Evolutionary conservation across 2,797 vertebrate species (phyloP).

Genomic region (Pterois miles): DNA sequence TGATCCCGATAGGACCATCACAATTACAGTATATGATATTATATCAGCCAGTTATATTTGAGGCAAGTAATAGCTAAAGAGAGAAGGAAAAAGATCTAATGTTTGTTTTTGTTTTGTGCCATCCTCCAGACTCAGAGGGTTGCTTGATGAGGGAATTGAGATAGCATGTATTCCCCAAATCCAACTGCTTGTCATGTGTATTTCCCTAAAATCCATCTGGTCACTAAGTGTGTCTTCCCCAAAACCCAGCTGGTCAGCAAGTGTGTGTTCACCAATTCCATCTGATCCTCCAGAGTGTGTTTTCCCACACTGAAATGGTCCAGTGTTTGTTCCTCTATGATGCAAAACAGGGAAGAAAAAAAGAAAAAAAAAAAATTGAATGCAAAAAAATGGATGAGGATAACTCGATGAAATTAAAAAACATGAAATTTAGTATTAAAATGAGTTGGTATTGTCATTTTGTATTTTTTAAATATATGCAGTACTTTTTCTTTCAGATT

Average conservation of each 20-base stretch:
- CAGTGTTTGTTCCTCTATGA: conserved; percentile 21
- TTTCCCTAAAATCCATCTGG: conserved; percentile 73
- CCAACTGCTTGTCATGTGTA: conserved; percentile 61
- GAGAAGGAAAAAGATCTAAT: conserved; percentile 30
- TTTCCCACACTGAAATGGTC: conserved; percentile 9
- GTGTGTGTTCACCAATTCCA: conserved; percentile 65
- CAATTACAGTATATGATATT: conserved; percentile 38
- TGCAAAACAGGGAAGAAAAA: not conserved
- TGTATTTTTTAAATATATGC: not conserved
- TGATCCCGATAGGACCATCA: conserved; percentile 49
- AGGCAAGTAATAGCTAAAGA: conserved; percentile 32
- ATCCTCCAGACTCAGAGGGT: conserved; percentile 36
- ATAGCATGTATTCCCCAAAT: conserved; percentile 50
- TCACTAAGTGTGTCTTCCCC: conserved; percentile 58
- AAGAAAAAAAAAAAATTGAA: not conserved
- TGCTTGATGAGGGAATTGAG: conserved; percentile 39
- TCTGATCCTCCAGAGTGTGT: conserved; percentile 56
- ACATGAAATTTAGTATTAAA: not conserved
- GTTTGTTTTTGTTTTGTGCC: conserved; percentile 43
- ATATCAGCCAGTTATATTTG: conserved; percentile 44
- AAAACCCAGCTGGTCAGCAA: conserved; percentile 64
- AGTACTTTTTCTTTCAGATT: conserved; percentile 7
- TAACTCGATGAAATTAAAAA: not conserved
- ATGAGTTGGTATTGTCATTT: not conserved
- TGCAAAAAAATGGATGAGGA: not conserved